Evolutionary conservation across 1,140 invertebrate species (phyloP).

Genomic region (Drosophila triauraria): DNA sequence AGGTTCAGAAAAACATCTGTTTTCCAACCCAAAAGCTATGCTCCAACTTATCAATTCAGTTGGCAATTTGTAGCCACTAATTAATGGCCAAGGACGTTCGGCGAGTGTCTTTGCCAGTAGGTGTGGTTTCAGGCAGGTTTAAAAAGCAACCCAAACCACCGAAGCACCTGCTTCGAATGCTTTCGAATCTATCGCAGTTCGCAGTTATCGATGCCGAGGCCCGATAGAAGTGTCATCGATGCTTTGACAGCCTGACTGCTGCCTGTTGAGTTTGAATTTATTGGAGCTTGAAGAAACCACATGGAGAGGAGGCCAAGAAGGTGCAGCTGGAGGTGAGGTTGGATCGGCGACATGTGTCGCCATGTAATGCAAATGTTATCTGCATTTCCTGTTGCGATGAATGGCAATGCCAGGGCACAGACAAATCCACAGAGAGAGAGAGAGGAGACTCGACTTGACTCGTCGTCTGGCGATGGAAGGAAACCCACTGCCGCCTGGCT

Average conservation of each 20-base stretch:
- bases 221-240: constrained; percentile 45
- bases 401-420: constrained; percentile 50
- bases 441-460: neutral
- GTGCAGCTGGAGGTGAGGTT: constrained; percentile 3
- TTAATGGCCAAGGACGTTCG: constrained; percentile 5
- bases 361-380: constrained; percentile 72
- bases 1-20: neutral
- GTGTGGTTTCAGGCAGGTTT: neutral
- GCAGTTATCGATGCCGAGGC: constrained; percentile 18
- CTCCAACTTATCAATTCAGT: neutral
- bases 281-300: constrained; percentile 15
- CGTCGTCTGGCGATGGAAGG: constrained; percentile 10
- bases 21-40: neutral
- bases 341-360: constrained; percentile 59
- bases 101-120: neutral
- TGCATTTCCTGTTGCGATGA: constrained; percentile 74
- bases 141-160: constrained; percentile 6
- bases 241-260: constrained; percentile 55
- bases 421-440: neutral
- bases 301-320: neutral
- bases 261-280: constrained; percentile 55
- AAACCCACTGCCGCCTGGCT: constrained; percentile 4
- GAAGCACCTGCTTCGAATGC: constrained; percentile 19
- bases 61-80: constrained; percentile 5
- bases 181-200: constrained; percentile 8